These are phyloP conservation scores for Chrysolina haemoptera DNA, from an alignment of 2,888 invertebrate species.

Conservation along the genomic window DNA sequence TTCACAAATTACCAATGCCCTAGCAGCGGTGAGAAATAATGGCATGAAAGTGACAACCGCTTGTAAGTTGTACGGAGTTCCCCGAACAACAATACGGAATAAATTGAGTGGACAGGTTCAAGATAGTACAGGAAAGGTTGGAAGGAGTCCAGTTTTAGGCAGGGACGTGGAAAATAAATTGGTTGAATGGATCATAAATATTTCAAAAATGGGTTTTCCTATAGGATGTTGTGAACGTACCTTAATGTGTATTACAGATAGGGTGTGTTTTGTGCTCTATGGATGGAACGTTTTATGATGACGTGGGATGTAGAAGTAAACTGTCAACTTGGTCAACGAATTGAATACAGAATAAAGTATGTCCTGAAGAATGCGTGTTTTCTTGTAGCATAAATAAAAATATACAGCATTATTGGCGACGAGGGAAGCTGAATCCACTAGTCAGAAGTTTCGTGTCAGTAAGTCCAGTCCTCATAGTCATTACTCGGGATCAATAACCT, in stretches of 20 bases:
- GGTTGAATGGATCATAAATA: too few relatives aligned
- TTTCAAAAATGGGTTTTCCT: too few relatives aligned
- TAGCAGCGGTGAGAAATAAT: conserved; percentile 9
- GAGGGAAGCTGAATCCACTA: conserved; percentile 6
- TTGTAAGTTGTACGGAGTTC: conserved; percentile 4
- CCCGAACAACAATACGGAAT: conserved; percentile 14
- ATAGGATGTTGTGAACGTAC: too few relatives aligned
- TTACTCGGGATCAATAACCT: not conserved
- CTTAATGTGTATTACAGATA: too few relatives aligned
- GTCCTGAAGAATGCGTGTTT: conserved; percentile 11
- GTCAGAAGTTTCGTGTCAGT: conserved; percentile 7
- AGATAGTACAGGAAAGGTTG: conserved; percentile 21
- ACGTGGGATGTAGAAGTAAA: not conserved
- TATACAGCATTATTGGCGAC: conserved; percentile 14
- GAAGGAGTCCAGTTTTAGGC: conserved; percentile 17
- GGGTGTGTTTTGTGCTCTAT: too few relatives aligned
- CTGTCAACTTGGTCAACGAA: too few relatives aligned
- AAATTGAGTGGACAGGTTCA: conserved; percentile 20
- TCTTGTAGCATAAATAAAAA: not conserved
- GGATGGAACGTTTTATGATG: not conserved
- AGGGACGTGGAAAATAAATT: too few relatives aligned
- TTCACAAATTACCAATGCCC: conserved; percentile 17
- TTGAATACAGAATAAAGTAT: not conserved
- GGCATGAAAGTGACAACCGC: conserved; percentile 11
- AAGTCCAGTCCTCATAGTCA: conserved; percentile 16